Percentiles rank a stretch among this genome's conserved stretches.
These are phyloP conservation scores for Andrena haemorrhoa DNA, from an alignment of 2,888 invertebrate genomes.

Conservation along the genomic window DNA sequence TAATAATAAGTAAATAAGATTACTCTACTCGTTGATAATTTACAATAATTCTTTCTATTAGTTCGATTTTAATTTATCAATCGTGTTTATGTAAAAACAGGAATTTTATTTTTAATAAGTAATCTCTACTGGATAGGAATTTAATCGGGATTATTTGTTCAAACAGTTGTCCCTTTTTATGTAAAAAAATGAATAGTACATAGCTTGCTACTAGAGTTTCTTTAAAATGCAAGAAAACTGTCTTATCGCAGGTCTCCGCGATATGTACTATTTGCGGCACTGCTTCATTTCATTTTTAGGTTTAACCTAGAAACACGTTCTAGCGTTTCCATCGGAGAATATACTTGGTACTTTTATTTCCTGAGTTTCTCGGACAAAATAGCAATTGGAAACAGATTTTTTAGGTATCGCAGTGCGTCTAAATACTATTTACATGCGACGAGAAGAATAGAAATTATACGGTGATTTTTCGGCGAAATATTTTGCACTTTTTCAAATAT, in stretches of 20 bases:
- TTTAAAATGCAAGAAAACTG: not conserved
- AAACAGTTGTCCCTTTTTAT: not conserved
- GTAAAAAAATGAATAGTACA: not conserved
- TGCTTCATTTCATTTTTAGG: not conserved
- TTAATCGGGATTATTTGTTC: not conserved
- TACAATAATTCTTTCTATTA: no score
- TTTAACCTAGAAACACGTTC: conserved; percentile 3
- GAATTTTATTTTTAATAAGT: not conserved
- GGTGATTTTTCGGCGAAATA: not conserved
- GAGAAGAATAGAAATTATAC: not conserved
- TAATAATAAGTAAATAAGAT: no score
- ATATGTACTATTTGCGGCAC: not conserved
- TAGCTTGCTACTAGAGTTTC: not conserved
- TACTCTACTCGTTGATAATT: no score
- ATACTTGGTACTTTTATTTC: not conserved
- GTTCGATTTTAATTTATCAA: not conserved
- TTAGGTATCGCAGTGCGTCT: not conserved
- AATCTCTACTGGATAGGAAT: not conserved
- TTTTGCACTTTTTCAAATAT: not conserved
- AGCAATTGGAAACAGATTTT: not conserved
- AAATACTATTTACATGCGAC: not conserved
- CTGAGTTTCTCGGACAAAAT: not conserved
- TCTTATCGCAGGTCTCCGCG: not conserved
- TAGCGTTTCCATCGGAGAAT: not conserved
- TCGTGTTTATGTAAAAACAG: not conserved